Evolutionary conservation across 2,797 vertebrate species (phyloP).

Genomic region (Spondyliosoma cantharus): DNA sequence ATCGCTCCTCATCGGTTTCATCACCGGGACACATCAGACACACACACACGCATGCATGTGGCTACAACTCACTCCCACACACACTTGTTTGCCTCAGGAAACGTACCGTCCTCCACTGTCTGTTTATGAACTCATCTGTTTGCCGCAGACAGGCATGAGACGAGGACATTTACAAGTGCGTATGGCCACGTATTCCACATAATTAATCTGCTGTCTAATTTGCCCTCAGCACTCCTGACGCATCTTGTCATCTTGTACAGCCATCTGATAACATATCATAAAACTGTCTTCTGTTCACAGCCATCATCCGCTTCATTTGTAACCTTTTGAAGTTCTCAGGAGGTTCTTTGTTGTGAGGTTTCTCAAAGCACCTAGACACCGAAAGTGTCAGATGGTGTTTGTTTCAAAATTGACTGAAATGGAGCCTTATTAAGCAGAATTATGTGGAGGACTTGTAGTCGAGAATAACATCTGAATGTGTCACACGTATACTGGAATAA

Average conservation of each 20-base stretch:
- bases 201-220: slow-evolving; percentile 77
- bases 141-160: slow-evolving; percentile 68
- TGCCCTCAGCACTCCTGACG: slow-evolving; percentile 54
- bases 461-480: slow-evolving; percentile 25
- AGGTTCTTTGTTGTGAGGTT: neutral
- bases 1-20: slow-evolving; percentile 48
- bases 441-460: slow-evolving; percentile 19
- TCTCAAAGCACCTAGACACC: neutral
- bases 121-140: slow-evolving; percentile 80
- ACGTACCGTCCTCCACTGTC: slow-evolving; percentile 56
- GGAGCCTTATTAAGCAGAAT: slow-evolving; percentile 24
- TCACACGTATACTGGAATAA: slow-evolving; percentile 17
- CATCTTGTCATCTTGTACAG: slow-evolving; percentile 64
- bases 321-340: slow-evolving; percentile 33
- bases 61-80: slow-evolving; percentile 21
- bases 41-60: slow-evolving; percentile 27
- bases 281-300: slow-evolving; percentile 40
- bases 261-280: slow-evolving; percentile 51
- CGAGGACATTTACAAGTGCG: slow-evolving; percentile 69
- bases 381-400: slow-evolving; percentile 23
- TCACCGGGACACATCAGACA: slow-evolving; percentile 18
- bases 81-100: slow-evolving; percentile 61
- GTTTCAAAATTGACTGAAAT: slow-evolving; percentile 26
- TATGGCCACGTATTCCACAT: slow-evolving; percentile 52
- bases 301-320: slow-evolving; percentile 49